Conservation (phyloP, 2,113 vertebrate species). For the Butorides virescens region DNA sequence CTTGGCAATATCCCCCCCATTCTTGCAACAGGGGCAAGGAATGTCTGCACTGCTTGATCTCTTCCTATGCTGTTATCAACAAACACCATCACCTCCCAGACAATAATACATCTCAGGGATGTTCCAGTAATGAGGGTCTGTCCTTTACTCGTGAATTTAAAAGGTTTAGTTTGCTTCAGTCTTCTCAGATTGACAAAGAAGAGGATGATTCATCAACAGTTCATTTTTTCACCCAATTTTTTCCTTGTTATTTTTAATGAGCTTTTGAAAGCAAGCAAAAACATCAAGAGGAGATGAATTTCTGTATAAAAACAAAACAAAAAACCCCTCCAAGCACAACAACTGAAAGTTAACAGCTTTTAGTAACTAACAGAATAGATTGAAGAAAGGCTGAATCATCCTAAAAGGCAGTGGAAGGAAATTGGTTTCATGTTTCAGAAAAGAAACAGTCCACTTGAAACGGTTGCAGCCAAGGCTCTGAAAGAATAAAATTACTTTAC, state of each 20-base stretch:
- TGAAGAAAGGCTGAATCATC: neutral
- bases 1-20: neutral
- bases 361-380: neutral
- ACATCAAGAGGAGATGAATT: neutral
- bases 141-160: neutral
- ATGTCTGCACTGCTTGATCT: neutral
- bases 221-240: neutral
- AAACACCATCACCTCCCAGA: neutral
- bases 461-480: neutral
- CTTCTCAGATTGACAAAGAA: neutral
- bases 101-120: neutral
- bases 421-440: neutral
- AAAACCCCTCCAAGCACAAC: neutral
- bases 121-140: neutral
- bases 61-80: neutral
- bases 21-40: neutral
- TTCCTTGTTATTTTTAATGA: slow-evolving; percentile 23
- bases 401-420: neutral
- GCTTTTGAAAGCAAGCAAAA: slow-evolving; percentile 3
- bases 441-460: neutral
- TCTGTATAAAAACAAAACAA: neutral
- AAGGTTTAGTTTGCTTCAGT: neutral
- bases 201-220: neutral
- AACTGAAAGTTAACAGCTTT: slow-evolving; percentile 2
- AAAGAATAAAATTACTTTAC: neutral